Evolutionary conservation across 2,113 vertebrate species (phyloP), one percentile per base, ranked within the genome.

Genomic region (Catagonus wagneri): DNA sequence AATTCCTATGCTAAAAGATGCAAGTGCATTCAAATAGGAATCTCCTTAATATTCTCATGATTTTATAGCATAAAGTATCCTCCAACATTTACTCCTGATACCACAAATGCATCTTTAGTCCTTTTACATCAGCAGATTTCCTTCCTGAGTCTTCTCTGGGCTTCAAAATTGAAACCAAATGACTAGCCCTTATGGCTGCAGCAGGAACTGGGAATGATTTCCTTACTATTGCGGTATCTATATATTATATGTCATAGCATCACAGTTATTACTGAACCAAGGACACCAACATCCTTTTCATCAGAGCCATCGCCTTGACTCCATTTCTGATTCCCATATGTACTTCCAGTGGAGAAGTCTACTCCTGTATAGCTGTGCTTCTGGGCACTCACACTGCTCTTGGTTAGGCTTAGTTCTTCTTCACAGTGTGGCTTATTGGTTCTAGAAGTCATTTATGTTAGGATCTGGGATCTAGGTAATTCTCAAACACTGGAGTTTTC

Each of bases 371-470:
- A 97, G 52, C 86, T 97, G 95, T 92, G 87, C 94, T 98, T 95
- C 94, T 0, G 0, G 96, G 95, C 94, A 97, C 97, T 90, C 44
- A 83, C 58, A 80, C 50, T 97, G 69, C 96, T 97, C 25, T 20
- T 93, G 60, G 63, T 16, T 94, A 78, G 36, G 92, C 74, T 95
- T 97, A 96, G 96, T 98, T 98, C 66, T 81, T 96, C 97, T 97
- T 96, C 92, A 92, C 74, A 96, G 89, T 92, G 36, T 96, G 90
- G 39, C 88, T 83, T 93, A 90, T 96, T 69, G 69, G 34, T 94
- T 98, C 97, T 97, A 98, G 96, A 98, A 98, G 97, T 96, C 97
- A 98, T 98, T 94, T 89, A 95, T 97, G 92, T 97, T 92, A 65
- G 80, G 89, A 93, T 97, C 91, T 94, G 60, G 97, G 95, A 97